Evolutionary conservation across 2,797 vertebrate genomes (phyloP).

Genomic region (Eutrigla gurnardus): DNA sequence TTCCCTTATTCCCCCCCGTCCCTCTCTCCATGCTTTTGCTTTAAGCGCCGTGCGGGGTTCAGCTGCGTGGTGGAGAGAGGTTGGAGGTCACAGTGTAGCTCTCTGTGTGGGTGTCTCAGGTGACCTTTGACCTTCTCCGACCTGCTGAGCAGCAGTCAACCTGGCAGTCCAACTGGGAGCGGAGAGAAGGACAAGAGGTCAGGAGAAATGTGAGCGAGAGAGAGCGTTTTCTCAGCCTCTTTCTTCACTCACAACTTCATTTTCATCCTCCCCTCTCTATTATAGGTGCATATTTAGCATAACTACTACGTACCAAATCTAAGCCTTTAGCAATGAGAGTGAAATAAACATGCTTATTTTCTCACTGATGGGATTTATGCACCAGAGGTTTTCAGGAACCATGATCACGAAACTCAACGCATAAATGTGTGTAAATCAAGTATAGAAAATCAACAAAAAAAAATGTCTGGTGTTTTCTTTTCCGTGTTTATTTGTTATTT

Average conservation of each 20-base stretch:
- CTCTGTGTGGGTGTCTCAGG: conserved; percentile 68
- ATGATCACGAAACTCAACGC: conserved; percentile 61
- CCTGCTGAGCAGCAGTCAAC: conserved; percentile 67
- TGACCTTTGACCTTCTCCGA: conserved; percentile 67
- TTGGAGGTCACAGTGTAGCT: conserved; percentile 59
- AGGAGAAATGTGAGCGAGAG: conserved; percentile 49
- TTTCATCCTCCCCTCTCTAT: background rate
- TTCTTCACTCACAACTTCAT: conserved; percentile 7
- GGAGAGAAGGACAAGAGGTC: conserved; percentile 66
- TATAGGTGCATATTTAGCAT: background rate
- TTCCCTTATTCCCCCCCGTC: background rate
- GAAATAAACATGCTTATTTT: conserved; percentile 40
- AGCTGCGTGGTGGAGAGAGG: conserved; percentile 58
- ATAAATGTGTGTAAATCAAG: conserved; percentile 58
- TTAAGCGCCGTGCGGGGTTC: conserved; percentile 59
- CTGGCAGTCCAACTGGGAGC: conserved; percentile 64
- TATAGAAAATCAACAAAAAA: conserved; percentile 56
- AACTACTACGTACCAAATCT: background rate
- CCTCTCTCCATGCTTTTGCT: conserved; percentile 30
- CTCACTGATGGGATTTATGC: conserved; percentile 54
- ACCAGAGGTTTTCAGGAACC: conserved; percentile 47
- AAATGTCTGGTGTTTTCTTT: background rate
- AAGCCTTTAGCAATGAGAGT: background rate
- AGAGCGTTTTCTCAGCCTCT: conserved; percentile 37
- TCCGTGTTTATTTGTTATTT: conserved; percentile 2